Percentiles rank a stretch among this genome's conserved stretches.
Conservation (phyloP, 2,888 invertebrate genomes). For the Mechanitis messenoides region DNA sequence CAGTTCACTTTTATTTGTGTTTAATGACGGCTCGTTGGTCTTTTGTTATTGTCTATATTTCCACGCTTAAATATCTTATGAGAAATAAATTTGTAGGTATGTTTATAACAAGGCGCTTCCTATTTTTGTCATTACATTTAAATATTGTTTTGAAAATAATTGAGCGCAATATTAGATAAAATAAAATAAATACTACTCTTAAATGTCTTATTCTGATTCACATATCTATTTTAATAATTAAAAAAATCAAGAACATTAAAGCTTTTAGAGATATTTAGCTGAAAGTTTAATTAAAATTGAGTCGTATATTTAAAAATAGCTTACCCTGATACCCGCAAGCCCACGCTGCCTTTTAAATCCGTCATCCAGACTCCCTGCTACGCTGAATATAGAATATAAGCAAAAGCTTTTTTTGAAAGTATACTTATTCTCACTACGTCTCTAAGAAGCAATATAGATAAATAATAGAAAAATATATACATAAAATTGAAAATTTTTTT, state of each 20-base stretch:
- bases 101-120: no score
- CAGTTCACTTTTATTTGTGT: slow-evolving; percentile 41
- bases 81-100: background rate
- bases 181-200: background rate
- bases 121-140: no score
- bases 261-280: background rate
- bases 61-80: background rate
- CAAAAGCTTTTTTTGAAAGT: background rate
- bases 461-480: background rate
- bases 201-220: background rate
- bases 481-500: background rate
- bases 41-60: slow-evolving; percentile 5
- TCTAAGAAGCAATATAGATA: slow-evolving; percentile 11
- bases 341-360: slow-evolving; percentile 34
- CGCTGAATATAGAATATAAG: slow-evolving; percentile 17
- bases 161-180: background rate
- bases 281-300: slow-evolving; percentile 39
- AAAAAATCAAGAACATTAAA: background rate
- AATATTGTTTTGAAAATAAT: no score
- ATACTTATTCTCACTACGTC: slow-evolving; percentile 10
- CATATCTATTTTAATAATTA: background rate
- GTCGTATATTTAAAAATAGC: slow-evolving; percentile 40
- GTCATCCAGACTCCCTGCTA: slow-evolving; percentile 19
- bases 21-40: slow-evolving; percentile 33
- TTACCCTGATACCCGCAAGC: slow-evolving; percentile 39